Base-by-base conservation (phyloP, 1,140 invertebrate genomes). In the Pseudomyrmex sp. region DNA sequence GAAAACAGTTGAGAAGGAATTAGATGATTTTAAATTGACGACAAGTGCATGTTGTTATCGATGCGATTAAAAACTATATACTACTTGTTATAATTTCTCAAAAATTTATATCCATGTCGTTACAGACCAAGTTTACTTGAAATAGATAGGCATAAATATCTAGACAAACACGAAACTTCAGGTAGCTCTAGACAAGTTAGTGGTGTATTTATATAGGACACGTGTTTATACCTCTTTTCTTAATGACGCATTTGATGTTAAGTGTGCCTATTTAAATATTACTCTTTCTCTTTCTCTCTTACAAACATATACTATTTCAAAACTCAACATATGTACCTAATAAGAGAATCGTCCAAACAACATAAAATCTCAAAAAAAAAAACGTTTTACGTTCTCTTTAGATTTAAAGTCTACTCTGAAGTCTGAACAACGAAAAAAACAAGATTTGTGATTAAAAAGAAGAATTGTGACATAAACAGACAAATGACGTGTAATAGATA, bases 181-280 rank as follows among this genome's bases (percentile, higher is more conserved):
- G 63, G 75, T 77, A 77, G 63, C 62, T 68, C 26, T 15, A 12
- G 61, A 20, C 18, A 48, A 66, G 50, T 77, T 77, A 77, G 26
- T 3, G 62, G 1, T 56, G 18, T 63, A 48, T 77, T 77, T 77
- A 23, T 44, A 68, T 13, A 77, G 74, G 62, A 68, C 13, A 7
- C n/a, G 9, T 50, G 18, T 7, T 18, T 46, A 10, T 7, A n/a
- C 35, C n/a, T 44, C 44, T 48, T 8, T 26, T 66, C 44, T 76
- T 66, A 54, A 26, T 63, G 20, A 26, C 59, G 13, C 48, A 13
- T 54, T 76, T 66, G 3, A 52, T 35, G n/a, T 52, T 35, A 76
- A 65, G 54, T 26, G 26, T 20, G 23, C 62, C 52, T 35, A 48
- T 76, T 76, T n/a, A 48, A 46, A 2, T 46, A 23, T 74, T 74